Percentiles rank a stretch among this genome's conserved stretches.
phyloP scores from a whole-genome alignment of 2,113 vertebrate genomes.

The Brachypodius melanocephalos region DNA sequence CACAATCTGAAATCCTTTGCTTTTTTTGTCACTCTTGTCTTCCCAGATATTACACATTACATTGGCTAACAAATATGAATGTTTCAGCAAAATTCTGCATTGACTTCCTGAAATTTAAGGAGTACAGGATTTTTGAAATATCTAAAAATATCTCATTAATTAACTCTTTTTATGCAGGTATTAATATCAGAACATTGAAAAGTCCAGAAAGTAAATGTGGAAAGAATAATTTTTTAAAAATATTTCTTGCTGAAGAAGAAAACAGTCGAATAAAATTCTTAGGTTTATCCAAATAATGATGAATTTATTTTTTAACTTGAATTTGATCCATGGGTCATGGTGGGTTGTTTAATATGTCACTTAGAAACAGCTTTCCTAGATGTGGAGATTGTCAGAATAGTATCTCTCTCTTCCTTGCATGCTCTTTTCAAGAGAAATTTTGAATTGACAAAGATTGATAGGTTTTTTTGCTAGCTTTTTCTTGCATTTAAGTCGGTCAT shows the following conservation, averaged over 20 bases:
- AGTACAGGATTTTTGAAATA: background rate
- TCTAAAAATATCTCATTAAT: background rate
- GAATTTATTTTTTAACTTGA: background rate
- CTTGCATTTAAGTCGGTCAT: background rate
- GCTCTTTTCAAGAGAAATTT: background rate
- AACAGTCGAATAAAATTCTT: background rate
- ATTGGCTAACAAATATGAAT: background rate
- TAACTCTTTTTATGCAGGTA: background rate
- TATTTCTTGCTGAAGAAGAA: background rate
- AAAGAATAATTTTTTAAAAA: background rate
- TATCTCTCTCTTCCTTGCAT: background rate
- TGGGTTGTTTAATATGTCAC: background rate
- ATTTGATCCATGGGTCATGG: background rate
- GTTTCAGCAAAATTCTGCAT: background rate
- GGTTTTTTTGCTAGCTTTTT: background rate
- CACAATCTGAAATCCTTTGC: background rate
- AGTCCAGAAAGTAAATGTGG: background rate
- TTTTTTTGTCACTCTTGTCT: background rate
- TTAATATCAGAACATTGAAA: background rate
- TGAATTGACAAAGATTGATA: slow-evolving; percentile 10
- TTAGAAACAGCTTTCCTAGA: background rate
- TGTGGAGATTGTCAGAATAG: background rate
- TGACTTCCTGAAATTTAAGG: background rate
- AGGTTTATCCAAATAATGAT: background rate
- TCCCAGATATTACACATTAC: background rate